A percentile compares a stretch with the other conserved stretches of the same genome.
These are phyloP conservation scores for Hemicordylus capensis DNA, from an alignment of 2,113 vertebrate genomes.

Conservation along the genomic window DNA sequence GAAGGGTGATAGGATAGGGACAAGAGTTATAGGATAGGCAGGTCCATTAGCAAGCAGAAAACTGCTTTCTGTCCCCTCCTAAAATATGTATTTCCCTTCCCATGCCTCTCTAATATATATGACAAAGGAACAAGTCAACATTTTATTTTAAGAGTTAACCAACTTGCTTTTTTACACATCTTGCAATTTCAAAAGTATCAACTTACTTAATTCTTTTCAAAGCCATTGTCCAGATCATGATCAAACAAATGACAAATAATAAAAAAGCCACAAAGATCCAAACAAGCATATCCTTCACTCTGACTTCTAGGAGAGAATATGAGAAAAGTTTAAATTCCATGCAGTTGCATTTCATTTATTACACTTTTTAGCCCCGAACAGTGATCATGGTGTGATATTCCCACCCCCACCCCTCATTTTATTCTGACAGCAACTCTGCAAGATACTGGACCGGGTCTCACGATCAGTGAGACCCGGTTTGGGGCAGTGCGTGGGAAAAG, in stretches of 20 bases:
- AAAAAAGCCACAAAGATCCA: slow-evolving; percentile 86
- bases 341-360: background rate
- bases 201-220: slow-evolving; percentile 87
- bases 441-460: too few species aligned
- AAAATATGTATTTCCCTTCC: background rate
- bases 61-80: background rate
- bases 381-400: background rate
- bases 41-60: background rate
- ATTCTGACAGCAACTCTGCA: background rate
- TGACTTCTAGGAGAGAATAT: slow-evolving; percentile 76
- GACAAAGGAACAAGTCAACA: background rate
- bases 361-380: background rate
- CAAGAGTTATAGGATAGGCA: background rate
- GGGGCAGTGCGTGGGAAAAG: too few species aligned
- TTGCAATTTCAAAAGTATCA: background rate
- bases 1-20: too few species aligned
- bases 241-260: slow-evolving; percentile 81
- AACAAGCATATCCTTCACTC: slow-evolving; percentile 76
- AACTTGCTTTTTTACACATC: slow-evolving; percentile 7
- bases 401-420: background rate
- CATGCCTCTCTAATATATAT: background rate
- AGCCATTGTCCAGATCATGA: slow-evolving; percentile 82
- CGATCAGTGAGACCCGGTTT: too few species aligned
- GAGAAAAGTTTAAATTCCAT: slow-evolving; percentile 43
- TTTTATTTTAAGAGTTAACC: slow-evolving; percentile 8